phyloP scores from a whole-genome alignment of 1,140 invertebrate genomes.

The Pseudomyrmex dendroicus region DNA sequence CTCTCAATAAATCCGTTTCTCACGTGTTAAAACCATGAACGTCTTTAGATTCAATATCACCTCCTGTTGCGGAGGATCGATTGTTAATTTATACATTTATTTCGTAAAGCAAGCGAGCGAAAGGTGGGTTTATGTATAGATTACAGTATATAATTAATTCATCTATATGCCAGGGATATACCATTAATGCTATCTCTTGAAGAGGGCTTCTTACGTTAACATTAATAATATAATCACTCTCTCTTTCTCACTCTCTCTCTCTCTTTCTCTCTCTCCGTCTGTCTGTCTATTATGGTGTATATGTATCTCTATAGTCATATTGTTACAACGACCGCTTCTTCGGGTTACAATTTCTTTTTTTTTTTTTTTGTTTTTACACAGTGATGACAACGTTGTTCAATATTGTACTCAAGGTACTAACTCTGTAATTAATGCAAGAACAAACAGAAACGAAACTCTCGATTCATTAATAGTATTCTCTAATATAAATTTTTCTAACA shows the following conservation, averaged over 20 bases:
- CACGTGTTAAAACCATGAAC: slow-evolving; percentile 59
- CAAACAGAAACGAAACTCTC: slow-evolving; percentile 51
- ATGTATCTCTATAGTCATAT: slow-evolving; percentile 65
- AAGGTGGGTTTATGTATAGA: slow-evolving; percentile 79
- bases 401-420: slow-evolving; percentile 60
- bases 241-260: too few species aligned
- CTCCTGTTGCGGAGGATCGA: slow-evolving; percentile 71
- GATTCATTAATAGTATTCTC: slow-evolving; percentile 31
- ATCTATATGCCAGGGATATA: slow-evolving; percentile 77
- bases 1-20: slow-evolving; percentile 33
- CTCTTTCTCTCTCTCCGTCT: too few species aligned
- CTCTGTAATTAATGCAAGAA: slow-evolving; percentile 49
- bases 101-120: slow-evolving; percentile 81
- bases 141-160: slow-evolving; percentile 79
- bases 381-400: slow-evolving; percentile 43
- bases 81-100: slow-evolving; percentile 78
- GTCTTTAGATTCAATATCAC: slow-evolving; percentile 71
- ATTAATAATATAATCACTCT: slow-evolving; percentile 70
- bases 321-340: slow-evolving; percentile 45
- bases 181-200: slow-evolving; percentile 77
- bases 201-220: slow-evolving; percentile 79
- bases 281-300: slow-evolving; percentile 66
- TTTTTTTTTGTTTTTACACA: slow-evolving; percentile 36
- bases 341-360: slow-evolving; percentile 42
- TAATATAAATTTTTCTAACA: slow-evolving; percentile 51